These are phyloP conservation scores for Orchestes rusci DNA, from an alignment of 2,888 invertebrate genomes.

Conservation along the genomic window DNA sequence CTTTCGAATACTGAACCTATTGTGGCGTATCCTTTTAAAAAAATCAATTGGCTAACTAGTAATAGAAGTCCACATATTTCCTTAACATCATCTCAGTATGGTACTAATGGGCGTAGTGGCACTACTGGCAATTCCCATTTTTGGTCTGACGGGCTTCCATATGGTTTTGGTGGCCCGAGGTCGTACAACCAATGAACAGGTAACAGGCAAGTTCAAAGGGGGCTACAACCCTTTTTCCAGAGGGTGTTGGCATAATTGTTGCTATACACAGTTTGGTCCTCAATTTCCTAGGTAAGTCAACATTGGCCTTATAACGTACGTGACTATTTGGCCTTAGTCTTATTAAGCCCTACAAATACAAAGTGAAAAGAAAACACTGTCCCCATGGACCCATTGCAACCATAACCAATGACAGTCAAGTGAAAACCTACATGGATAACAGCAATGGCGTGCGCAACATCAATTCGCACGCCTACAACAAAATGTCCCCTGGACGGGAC, in stretches of 20 bases:
- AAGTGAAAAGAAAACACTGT: constrained; percentile 53
- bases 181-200: constrained; percentile 98
- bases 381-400: constrained; percentile 46
- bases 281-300: constrained; percentile 85
- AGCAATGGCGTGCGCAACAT: constrained; percentile 73
- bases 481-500: constrained; percentile 80
- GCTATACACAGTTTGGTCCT: constrained; percentile 91
- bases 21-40: constrained; percentile 83
- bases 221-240: constrained; percentile 97
- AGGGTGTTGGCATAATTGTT: constrained; percentile 93
- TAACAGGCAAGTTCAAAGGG: constrained; percentile 97
- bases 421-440: constrained; percentile 93
- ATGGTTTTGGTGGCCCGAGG: constrained; percentile 94
- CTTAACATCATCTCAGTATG: constrained; percentile 52
- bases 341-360: constrained; percentile 61
- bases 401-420: constrained; percentile 70
- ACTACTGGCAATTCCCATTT: constrained; percentile 90
- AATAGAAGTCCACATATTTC: constrained; percentile 3
- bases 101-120: constrained; percentile 88
- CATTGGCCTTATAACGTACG: too few relatives aligned
- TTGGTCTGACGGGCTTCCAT: constrained; percentile 97
- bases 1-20: constrained; percentile 75
- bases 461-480: constrained; percentile 84
- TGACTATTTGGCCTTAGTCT: constrained; percentile 44
- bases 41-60: too few relatives aligned